Conservation (phyloP, 2,888 invertebrate species). For the Icerya purchasi region DNA sequence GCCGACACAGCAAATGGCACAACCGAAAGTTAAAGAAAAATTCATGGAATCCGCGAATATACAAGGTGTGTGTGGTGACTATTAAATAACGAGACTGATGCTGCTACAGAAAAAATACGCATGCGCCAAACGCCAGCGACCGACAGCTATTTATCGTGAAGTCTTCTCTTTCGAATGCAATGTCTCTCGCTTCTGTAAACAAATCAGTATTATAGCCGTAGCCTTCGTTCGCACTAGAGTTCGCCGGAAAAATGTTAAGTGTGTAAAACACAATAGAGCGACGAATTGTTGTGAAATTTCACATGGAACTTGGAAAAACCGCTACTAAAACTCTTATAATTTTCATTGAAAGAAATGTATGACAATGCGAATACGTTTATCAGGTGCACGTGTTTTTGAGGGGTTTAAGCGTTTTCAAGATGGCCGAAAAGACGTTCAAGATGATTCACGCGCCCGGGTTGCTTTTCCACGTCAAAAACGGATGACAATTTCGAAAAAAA, state of each 20-base stretch:
- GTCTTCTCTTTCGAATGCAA: neutral
- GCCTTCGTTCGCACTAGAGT: neutral
- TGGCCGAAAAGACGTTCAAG: conserved; percentile 2
- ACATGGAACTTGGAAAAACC: neutral
- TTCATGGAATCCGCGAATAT: too few relatives aligned
- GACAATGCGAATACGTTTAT: too few relatives aligned
- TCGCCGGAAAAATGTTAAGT: neutral
- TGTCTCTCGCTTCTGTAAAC: neutral
- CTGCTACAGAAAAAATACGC: neutral
- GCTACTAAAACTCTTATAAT: neutral
- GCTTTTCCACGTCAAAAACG: neutral
- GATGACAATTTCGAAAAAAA: neutral
- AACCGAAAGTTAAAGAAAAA: too few relatives aligned
- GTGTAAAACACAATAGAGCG: neutral
- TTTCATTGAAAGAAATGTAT: too few relatives aligned
- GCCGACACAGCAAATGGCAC: too few relatives aligned
- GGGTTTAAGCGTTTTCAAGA: conserved; percentile 8
- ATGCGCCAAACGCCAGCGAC: neutral
- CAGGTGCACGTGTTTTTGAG: conserved; percentile 4
- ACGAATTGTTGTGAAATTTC: neutral
- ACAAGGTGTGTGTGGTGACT: too few relatives aligned
- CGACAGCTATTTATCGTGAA: neutral
- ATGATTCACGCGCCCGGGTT: conserved; percentile 6
- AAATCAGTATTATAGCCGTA: neutral
- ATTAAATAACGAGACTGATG: neutral